phyloP scores from a whole-genome alignment of 2,113 vertebrate genomes.

The Alexandromys fortis region DNA sequence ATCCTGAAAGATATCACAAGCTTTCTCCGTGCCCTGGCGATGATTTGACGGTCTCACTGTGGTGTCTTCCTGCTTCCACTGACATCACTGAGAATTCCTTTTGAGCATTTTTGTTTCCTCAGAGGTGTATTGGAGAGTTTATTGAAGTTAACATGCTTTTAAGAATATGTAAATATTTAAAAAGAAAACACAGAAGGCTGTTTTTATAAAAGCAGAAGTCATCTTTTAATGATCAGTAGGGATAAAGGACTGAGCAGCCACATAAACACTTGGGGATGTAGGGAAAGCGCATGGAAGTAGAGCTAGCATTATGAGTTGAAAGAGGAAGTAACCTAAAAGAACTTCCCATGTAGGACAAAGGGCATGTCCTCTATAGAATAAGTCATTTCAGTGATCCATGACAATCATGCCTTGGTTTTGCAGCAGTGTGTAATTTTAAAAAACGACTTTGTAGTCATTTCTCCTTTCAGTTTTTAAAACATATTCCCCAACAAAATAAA shows the following conservation, averaged over 20 bases:
- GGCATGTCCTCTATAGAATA: constrained; percentile 49
- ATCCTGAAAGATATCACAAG: neutral
- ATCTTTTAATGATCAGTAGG: constrained; percentile 52
- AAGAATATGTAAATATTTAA: constrained; percentile 59
- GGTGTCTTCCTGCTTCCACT: neutral
- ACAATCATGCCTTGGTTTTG: constrained; percentile 64
- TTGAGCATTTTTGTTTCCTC: constrained; percentile 7
- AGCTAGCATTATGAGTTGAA: neutral
- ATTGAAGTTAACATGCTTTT: constrained; percentile 46
- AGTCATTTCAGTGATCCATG: constrained; percentile 40
- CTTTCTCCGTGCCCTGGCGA: neutral
- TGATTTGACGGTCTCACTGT: neutral
- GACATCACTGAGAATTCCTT: constrained; percentile 21
- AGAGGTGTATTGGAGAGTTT: neutral
- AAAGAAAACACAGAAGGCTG: constrained; percentile 12
- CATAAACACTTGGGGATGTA: neutral
- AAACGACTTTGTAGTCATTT: constrained; percentile 67
- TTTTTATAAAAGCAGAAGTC: neutral
- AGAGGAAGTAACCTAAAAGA: constrained; percentile 27
- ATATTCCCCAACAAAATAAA: constrained; percentile 85
- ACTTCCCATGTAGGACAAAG: constrained; percentile 26
- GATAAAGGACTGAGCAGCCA: neutral
- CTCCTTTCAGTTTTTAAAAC: constrained; percentile 75
- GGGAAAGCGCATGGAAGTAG: neutral
- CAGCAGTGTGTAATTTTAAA: constrained; percentile 73